Percentiles rank a stretch among this genome's conserved stretches.
phyloP scores from a whole-genome alignment of 2,113 vertebrate genomes.

The Dendrocopos noguchii region DNA sequence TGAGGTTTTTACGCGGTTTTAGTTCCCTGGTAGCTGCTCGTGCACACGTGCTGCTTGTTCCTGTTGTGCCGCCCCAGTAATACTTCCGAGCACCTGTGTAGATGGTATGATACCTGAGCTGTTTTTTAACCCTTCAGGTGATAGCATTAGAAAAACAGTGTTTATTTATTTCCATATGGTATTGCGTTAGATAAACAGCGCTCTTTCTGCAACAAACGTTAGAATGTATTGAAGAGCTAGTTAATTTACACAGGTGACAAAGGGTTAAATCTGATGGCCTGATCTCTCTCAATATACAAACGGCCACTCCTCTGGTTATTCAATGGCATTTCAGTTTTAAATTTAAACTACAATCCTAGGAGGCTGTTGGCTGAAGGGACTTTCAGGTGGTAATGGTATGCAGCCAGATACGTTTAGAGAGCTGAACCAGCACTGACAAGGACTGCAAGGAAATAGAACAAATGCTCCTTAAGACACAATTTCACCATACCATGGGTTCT shows the following conservation, averaged over 20 bases:
- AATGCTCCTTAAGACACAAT: neutral
- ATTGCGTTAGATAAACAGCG: rapidly evolving
- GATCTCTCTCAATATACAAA: neutral
- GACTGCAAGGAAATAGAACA: neutral
- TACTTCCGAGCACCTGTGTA: neutral
- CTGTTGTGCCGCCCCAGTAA: neutral
- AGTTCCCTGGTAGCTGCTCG: neutral
- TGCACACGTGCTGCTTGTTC: rapidly evolving
- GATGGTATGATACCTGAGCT: neutral
- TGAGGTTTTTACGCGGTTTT: neutral
- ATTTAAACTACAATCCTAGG: neutral
- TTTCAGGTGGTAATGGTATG: neutral
- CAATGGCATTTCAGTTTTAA: neutral
- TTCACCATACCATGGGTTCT: rapidly evolving
- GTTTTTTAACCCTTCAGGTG: neutral
- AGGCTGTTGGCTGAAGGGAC: neutral
- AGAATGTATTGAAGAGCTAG: neutral
- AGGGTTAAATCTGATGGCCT: neutral
- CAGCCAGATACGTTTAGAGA: neutral
- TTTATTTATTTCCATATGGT: neutral
- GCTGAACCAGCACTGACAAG: too few relatives aligned
- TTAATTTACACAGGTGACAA: neutral
- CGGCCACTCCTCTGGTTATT: neutral
- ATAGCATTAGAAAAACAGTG: neutral
- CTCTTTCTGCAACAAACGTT: neutral